These are phyloP conservation scores for Odobenus rosmarus DNA, from an alignment of 2,113 vertebrate species.

Conservation along the genomic window DNA sequence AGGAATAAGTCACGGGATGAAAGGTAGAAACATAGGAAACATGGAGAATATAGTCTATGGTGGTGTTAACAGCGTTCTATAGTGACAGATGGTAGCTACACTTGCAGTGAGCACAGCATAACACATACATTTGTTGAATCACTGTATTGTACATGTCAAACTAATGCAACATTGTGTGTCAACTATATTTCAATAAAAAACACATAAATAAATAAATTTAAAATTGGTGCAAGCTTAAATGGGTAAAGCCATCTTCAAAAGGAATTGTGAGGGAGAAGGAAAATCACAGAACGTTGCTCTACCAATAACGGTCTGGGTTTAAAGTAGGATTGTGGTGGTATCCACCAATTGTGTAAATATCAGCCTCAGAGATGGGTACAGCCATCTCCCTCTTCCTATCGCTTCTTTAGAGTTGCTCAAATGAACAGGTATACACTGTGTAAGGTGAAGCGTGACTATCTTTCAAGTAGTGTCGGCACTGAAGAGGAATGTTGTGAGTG, in stretches of 20 bases:
- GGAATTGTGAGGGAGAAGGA: not conserved
- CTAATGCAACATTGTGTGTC: not conserved
- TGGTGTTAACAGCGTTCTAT: not conserved
- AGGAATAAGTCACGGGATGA: not conserved
- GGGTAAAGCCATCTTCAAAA: not conserved
- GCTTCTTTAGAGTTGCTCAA: not conserved
- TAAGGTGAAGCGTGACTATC: not conserved
- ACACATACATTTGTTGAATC: not conserved
- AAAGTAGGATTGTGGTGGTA: not conserved
- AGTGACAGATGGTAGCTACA: not conserved
- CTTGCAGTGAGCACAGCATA: not conserved
- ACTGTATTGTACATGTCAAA: not conserved
- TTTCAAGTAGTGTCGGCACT: not conserved
- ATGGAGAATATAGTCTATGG: not conserved
- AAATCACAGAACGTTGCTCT: not conserved
- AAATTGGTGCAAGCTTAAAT: not conserved
- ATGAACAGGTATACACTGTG: not conserved
- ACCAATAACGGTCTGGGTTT: not conserved
- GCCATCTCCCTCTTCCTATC: not conserved
- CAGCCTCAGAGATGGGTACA: not conserved
- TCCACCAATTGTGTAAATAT: not conserved
- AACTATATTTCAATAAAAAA: not conserved
- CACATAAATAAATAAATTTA: not conserved
- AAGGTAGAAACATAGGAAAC: not conserved
- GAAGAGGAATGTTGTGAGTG: not conserved